Percentiles rank a stretch among this genome's conserved stretches.
Conservation (phyloP, 2,797 vertebrate genomes). For the Glossophaga mutica region DNA sequence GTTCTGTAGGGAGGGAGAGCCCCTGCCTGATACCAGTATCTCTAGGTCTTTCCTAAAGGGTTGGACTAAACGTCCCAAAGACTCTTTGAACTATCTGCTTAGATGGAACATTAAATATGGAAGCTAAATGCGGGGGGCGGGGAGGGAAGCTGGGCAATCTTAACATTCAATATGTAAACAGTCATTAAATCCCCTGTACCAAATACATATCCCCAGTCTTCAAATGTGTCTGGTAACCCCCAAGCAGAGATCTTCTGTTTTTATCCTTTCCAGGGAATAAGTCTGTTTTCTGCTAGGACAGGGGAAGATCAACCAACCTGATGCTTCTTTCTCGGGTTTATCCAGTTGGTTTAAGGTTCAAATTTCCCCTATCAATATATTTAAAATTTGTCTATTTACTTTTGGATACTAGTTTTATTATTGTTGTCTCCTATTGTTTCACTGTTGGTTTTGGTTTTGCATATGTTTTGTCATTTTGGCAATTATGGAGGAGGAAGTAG, state of each 20-base stretch:
- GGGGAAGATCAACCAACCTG: background rate
- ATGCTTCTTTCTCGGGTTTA: conserved; percentile 15
- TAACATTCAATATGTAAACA: background rate
- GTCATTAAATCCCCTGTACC: background rate
- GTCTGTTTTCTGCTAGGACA: background rate
- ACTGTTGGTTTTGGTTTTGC: background rate
- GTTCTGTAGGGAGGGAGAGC: background rate
- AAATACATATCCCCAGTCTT: background rate
- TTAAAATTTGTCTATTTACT: background rate
- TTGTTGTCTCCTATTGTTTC: background rate
- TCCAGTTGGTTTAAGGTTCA: background rate
- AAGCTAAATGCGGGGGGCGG: background rate
- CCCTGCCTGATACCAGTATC: background rate
- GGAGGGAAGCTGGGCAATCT: background rate
- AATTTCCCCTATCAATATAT: background rate
- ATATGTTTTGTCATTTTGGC: background rate
- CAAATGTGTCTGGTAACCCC: background rate
- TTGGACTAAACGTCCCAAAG: background rate
- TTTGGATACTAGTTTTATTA: background rate
- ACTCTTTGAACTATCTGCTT: background rate
- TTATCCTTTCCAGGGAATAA: conserved; percentile 15
- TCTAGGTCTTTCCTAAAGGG: background rate
- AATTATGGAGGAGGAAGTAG: background rate
- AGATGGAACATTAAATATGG: background rate
- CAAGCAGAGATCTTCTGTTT: background rate